These are phyloP conservation scores for Mobula birostris DNA, from an alignment of 2,113 vertebrate genomes.

Conservation along the genomic window DNA sequence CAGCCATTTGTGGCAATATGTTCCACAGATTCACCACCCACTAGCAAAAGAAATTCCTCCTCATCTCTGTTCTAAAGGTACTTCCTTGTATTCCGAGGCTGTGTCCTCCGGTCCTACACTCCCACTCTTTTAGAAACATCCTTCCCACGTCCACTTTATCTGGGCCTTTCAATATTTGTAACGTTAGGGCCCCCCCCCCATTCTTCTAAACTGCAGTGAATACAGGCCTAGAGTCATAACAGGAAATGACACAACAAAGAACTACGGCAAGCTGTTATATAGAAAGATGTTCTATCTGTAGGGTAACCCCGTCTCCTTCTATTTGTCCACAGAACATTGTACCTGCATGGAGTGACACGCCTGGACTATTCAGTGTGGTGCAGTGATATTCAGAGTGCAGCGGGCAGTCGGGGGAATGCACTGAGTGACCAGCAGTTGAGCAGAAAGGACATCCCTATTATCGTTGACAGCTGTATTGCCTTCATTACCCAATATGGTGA, in stretches of 20 bases:
- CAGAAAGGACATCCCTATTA: slow-evolving; percentile 86
- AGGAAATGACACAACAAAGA: background rate
- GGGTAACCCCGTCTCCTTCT: background rate
- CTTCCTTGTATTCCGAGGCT: no score
- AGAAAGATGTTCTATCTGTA: background rate
- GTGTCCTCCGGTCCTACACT: no score
- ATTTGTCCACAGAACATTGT: slow-evolving; percentile 70
- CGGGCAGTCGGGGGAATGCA: slow-evolving; percentile 74
- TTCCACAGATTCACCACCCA: no score
- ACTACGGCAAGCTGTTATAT: background rate
- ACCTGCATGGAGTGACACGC: slow-evolving; percentile 76
- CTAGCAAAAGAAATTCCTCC: no score
- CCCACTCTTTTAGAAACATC: no score
- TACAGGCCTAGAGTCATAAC: background rate
- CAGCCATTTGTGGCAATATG: no score
- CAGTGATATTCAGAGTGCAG: slow-evolving; percentile 71
- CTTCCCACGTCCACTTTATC: no score
- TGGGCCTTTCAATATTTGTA: no score
- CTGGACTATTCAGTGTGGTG: slow-evolving; percentile 78
- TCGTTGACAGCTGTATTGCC: slow-evolving; percentile 91
- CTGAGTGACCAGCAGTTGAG: slow-evolving; percentile 91
- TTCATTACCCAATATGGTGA: slow-evolving; percentile 95
- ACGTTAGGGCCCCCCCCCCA: no score
- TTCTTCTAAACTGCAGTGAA: no score
- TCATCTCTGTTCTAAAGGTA: no score